Conservation (phyloP, 1,140 invertebrate species). For the Pemphigus obesinymphae region DNA sequence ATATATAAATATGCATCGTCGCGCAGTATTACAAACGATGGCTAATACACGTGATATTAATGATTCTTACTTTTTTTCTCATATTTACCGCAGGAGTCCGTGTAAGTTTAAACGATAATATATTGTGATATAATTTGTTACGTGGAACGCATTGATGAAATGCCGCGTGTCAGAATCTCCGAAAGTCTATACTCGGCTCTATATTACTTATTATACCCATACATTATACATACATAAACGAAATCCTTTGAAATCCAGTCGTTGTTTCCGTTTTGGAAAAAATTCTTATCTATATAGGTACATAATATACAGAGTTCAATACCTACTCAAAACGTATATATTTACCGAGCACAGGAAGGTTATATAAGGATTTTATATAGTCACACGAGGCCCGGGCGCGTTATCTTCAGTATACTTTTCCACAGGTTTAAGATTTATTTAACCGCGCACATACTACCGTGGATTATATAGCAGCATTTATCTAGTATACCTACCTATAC, state of each 20-base stretch:
- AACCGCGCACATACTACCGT: too few species aligned
- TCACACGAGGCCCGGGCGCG: neutral
- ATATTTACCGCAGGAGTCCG: neutral
- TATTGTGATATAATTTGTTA: neutral
- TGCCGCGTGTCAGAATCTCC: too few species aligned
- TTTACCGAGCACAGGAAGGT: neutral
- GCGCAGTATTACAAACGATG: neutral
- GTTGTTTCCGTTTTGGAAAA: neutral
- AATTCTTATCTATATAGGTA: neutral
- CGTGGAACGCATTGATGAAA: neutral
- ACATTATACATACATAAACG: neutral
- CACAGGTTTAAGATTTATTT: too few species aligned
- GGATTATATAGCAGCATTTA: too few species aligned
- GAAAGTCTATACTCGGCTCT: too few species aligned
- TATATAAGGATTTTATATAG: neutral
- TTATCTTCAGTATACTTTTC: too few species aligned
- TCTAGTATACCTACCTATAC: too few species aligned
- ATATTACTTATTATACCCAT: too few species aligned
- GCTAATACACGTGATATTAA: neutral
- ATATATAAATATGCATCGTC: too few species aligned
- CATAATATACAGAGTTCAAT: neutral
- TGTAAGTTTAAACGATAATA: neutral
- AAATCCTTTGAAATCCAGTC: neutral
- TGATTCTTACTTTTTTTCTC: neutral
- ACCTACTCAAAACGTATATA: neutral